A percentile compares a stretch with the other conserved stretches of the same genome.
Conservation (phyloP, 2,888 invertebrate genomes). For the Amitus sp. region DNA sequence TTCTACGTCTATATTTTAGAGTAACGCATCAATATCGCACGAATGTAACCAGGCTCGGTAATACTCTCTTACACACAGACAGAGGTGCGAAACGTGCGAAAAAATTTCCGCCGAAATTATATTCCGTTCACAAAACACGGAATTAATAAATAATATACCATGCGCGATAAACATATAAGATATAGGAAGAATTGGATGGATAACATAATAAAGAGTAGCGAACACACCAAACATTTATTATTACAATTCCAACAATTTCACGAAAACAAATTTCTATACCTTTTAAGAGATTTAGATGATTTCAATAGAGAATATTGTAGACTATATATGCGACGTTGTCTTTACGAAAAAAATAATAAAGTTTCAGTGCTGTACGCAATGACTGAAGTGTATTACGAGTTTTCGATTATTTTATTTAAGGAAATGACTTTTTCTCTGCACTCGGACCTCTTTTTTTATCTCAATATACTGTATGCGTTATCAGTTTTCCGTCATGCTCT, state of each 20-base stretch:
- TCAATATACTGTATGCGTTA: background rate
- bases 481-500: background rate
- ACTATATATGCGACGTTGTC: conserved; percentile 30
- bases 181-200: conserved; percentile 29
- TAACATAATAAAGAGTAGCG: conserved; percentile 22
- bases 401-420: background rate
- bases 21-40: conserved; percentile 2
- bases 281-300: conserved; percentile 37
- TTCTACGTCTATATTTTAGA: conserved; percentile 9
- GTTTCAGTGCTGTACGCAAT: background rate
- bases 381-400: background rate
- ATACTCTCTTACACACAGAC: conserved; percentile 8
- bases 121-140: conserved; percentile 7
- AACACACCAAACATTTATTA: conserved; percentile 30
- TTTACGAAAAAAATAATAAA: conserved; percentile 26
- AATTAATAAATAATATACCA: conserved; percentile 16
- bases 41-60: conserved; percentile 10
- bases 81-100: conserved; percentile 11
- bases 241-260: conserved; percentile 37
- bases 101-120: conserved; percentile 15
- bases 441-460: too few species aligned
- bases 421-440: too few species aligned
- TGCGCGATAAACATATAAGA: conserved; percentile 16
- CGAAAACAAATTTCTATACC: conserved; percentile 41
- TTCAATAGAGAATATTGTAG: conserved; percentile 38